These are phyloP conservation scores for Cassiopea andromeda DNA, from an alignment of 30 jellyfish, hydroid and myxozoan species.

Conservation along the genomic window DNA sequence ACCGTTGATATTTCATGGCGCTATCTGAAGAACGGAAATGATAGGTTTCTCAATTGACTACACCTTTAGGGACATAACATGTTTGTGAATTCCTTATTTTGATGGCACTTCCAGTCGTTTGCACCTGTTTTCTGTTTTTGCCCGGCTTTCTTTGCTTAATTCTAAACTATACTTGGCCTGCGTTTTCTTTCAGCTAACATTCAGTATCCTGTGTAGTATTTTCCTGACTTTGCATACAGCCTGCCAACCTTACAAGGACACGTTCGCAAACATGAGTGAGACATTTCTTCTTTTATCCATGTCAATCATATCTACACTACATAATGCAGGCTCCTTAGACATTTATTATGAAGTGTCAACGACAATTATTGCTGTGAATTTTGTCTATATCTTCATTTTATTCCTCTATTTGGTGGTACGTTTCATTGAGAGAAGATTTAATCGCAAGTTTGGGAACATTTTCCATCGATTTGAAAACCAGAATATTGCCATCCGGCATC, in stretches of 20 bases:
- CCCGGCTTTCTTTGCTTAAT: no score
- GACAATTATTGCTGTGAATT: slow-evolving; percentile 6
- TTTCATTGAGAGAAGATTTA: neutral
- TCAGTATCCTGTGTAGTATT: slow-evolving; percentile 12
- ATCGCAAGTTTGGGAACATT: neutral
- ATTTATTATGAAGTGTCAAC: neutral
- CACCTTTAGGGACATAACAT: no score
- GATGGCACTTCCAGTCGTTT: no score
- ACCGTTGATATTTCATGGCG: no score
- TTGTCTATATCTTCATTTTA: neutral
- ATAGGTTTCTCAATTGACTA: no score
- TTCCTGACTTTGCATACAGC: slow-evolving; percentile 55
- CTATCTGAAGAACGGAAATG: no score
- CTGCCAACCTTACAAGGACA: slow-evolving; percentile 60
- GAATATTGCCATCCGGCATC: neutral
- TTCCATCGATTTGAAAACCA: slow-evolving; percentile 6
- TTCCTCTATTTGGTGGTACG: slow-evolving; percentile 4
- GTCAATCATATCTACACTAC: slow-evolving; percentile 47
- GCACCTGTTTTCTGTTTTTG: no score
- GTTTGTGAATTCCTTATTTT: no score
- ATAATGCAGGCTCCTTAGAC: neutral
- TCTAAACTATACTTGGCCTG: neutral
- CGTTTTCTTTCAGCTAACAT: slow-evolving; percentile 46
- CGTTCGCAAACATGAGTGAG: slow-evolving; percentile 56
- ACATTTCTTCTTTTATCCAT: slow-evolving; percentile 42